phyloP scores from a whole-genome alignment of 1,140 invertebrate genomes.

The Pseudoatta argentina region DNA sequence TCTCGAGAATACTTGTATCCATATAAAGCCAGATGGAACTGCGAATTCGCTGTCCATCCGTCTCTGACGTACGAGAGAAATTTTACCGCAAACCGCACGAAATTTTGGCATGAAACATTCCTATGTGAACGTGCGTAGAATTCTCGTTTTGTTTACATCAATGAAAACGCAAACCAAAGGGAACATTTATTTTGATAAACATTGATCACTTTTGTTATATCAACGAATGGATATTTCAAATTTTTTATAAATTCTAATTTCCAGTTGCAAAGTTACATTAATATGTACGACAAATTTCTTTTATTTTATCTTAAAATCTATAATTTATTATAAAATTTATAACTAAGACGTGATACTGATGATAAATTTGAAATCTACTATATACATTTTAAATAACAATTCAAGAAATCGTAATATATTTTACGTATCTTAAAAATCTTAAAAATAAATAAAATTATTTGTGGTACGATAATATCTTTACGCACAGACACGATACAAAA shows the following conservation, averaged over 20 bases:
- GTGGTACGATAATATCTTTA: not conserved
- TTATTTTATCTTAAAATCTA: no score
- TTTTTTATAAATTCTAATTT: not conserved
- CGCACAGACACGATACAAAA: not conserved
- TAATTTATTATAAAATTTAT: not conserved
- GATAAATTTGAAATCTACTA: not conserved
- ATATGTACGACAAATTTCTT: not conserved
- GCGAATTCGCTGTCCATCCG: not conserved
- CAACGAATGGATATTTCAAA: not conserved
- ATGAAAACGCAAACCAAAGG: not conserved
- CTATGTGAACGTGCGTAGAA: not conserved
- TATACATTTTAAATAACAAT: not conserved
- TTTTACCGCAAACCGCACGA: conserved; percentile 20
- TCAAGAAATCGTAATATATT: not conserved
- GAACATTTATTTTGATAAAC: conserved; percentile 1
- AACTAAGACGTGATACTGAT: not conserved
- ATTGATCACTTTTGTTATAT: not conserved
- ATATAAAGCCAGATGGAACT: not conserved
- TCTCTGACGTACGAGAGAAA: not conserved
- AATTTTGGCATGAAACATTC: conserved; percentile 24
- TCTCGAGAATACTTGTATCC: not conserved
- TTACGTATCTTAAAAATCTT: not conserved
- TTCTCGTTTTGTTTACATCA: conserved; percentile 17
- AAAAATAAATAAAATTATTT: not conserved
- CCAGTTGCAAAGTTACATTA: not conserved